phyloP scores from a whole-genome alignment of 2,113 vertebrate genomes.

The Galeopterus variegatus region DNA sequence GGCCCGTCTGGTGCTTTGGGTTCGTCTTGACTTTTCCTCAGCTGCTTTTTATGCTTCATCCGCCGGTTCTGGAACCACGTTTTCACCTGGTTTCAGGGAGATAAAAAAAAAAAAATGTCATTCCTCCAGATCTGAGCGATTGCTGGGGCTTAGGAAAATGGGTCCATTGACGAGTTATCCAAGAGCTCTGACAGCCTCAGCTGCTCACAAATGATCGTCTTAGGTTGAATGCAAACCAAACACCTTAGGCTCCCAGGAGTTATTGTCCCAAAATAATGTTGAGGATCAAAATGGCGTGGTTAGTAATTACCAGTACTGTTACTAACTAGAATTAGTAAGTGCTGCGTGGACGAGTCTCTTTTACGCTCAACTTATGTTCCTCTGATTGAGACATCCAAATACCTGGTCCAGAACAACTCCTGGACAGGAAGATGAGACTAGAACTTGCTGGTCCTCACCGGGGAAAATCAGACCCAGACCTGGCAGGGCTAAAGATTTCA shows the following conservation, averaged over 20 bases:
- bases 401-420: background rate
- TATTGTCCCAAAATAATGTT: background rate
- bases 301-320: background rate
- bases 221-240: background rate
- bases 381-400: background rate
- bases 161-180: background rate
- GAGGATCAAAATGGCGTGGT: background rate
- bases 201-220: background rate
- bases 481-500: background rate
- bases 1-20: constrained; percentile 90
- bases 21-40: constrained; percentile 97
- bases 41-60: constrained; percentile 98
- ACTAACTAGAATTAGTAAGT: background rate
- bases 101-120: background rate
- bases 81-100: constrained; percentile 91
- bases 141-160: background rate
- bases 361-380: background rate
- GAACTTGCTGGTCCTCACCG: background rate
- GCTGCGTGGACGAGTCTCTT: background rate
- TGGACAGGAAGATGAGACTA: background rate
- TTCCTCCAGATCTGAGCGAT: background rate
- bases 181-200: background rate
- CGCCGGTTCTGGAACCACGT: constrained; percentile 98
- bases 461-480: background rate
- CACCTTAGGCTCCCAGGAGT: background rate